These are phyloP conservation scores for Augiades crinisus DNA, from an alignment of 2,888 invertebrate species.

Conservation along the genomic window DNA sequence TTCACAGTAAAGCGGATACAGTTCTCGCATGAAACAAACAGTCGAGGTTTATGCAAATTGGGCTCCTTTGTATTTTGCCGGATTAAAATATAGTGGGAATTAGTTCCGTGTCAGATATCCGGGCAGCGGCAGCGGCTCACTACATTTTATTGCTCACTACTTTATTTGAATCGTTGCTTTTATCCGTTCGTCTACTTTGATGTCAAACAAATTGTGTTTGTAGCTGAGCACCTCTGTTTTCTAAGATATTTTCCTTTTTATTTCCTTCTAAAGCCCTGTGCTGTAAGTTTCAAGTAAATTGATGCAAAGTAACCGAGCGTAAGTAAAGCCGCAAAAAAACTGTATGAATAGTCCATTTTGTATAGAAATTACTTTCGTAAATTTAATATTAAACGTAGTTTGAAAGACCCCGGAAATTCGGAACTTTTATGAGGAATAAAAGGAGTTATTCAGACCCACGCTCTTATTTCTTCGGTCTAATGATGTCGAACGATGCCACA, in stretches of 20 bases:
- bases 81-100: constrained; percentile 80
- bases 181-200: constrained; percentile 27
- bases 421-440: constrained; percentile 34
- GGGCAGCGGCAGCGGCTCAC: constrained; percentile 51
- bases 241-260: too few species aligned
- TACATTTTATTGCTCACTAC: constrained; percentile 62
- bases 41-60: too few species aligned
- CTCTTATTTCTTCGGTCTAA: constrained; percentile 62
- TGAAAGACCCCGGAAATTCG: constrained; percentile 6
- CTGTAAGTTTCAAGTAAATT: constrained; percentile 1
- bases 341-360: constrained; percentile 1
- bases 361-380: constrained; percentile 8
- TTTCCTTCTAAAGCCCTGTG: too few species aligned
- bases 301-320: not conserved
- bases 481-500: constrained; percentile 72
- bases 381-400: constrained; percentile 1
- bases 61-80: constrained; percentile 76
- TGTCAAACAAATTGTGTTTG: constrained; percentile 12
- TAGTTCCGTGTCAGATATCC: constrained; percentile 78
- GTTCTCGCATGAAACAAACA: constrained; percentile 77
- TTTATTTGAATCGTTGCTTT: constrained; percentile 54
- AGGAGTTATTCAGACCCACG: constrained; percentile 47
- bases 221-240: constrained; percentile 8
- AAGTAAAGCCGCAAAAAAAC: not conserved
- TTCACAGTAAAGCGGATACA: constrained; percentile 70